Evolutionary conservation across 2,113 vertebrate genomes (phyloP), one percentile per base, ranked within the genome.

Genomic region (Megalops atlanticus): DNA sequence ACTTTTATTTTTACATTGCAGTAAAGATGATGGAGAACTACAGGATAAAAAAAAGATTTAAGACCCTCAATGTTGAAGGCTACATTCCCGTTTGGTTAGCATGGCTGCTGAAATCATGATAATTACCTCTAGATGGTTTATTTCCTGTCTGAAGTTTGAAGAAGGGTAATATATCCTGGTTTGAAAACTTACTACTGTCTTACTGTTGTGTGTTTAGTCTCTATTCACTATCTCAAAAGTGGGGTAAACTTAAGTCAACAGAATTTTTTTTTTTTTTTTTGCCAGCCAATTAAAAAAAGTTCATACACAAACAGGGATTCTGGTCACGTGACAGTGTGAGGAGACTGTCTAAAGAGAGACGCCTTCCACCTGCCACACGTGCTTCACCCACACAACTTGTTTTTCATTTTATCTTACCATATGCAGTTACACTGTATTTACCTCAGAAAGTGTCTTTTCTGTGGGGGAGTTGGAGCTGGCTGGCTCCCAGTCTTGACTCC

Each of bases 1-100:
- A 24, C 31, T 64, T 31, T 6, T 21, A 6, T 54, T 64, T 64
- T 64, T 64, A 64, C 58, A 64, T 64, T 31, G 58, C 58, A 11
- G n/a, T 64, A 64, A 64, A 64, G 31, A 64, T 64, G 58, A 64
- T 64, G n/a, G 58, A 64, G 58, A 64, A 31, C 58, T 11, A 64
- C 58, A 31, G 58, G 31, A 10, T 5, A 11, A 31, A 64, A 31
- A 64, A 11, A 10, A 31, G 58, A 64, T 64, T 64, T 64, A 31
- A 64, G 58, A 31, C 0, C 31, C 58, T 64, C 31, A 4, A 64
- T 64, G n/a, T 64, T 31, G 58, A 64, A 64, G 58, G 58, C 5
- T 64, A 64, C n/a, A n/a, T n/a, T 4, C 52, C 18, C 1, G 15
- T n/a, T n/a, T 58, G 18, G n/a, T 1, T 64, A 27, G n/a, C n/a